Evolutionary conservation across 1,140 invertebrate species (phyloP).

Genomic region (Oppia nitens): DNA sequence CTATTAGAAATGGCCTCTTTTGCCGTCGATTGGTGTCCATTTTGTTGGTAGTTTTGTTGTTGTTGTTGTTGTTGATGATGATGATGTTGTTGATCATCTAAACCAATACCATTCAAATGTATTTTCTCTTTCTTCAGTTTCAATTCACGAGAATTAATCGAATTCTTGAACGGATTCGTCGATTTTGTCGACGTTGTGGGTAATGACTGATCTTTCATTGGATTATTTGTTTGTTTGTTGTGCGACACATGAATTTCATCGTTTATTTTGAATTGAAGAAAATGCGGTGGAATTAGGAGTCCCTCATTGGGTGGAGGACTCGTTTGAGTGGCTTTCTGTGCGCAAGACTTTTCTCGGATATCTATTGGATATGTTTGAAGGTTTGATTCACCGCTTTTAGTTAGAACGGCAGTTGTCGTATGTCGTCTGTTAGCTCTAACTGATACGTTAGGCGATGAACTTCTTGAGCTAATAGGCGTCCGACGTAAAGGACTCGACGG

Average conservation of each 20-base stretch:
- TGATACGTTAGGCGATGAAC: slow-evolving; percentile 1
- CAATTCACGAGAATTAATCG: slow-evolving; percentile 31
- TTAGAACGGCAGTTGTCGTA: slow-evolving; percentile 16
- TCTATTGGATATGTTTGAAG: neutral
- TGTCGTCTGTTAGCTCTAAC: slow-evolving; percentile 13
- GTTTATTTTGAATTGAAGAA: neutral
- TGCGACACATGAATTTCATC: neutral
- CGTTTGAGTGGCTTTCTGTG: neutral
- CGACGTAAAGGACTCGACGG: slow-evolving; percentile 41
- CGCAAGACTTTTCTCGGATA: neutral
- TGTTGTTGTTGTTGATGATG: too few relatives aligned
- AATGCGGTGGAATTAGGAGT: neutral
- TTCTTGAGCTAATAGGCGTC: slow-evolving; percentile 26
- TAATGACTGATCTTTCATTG: neutral
- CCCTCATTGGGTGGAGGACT: neutral
- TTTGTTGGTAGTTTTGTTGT: neutral
- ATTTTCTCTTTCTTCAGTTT: slow-evolving; percentile 43
- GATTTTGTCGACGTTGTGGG: slow-evolving; percentile 27
- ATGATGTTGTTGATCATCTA: too few relatives aligned
- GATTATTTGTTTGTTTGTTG: too few relatives aligned
- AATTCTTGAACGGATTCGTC: slow-evolving; percentile 40
- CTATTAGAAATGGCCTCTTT: slow-evolving; percentile 31
- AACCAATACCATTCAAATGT: slow-evolving; percentile 40
- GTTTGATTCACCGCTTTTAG: slow-evolving; percentile 6
- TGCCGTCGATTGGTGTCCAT: slow-evolving; percentile 22